These are phyloP conservation scores for Andrena haemorrhoa DNA, from an alignment of 2,888 invertebrate genomes.

Conservation along the genomic window DNA sequence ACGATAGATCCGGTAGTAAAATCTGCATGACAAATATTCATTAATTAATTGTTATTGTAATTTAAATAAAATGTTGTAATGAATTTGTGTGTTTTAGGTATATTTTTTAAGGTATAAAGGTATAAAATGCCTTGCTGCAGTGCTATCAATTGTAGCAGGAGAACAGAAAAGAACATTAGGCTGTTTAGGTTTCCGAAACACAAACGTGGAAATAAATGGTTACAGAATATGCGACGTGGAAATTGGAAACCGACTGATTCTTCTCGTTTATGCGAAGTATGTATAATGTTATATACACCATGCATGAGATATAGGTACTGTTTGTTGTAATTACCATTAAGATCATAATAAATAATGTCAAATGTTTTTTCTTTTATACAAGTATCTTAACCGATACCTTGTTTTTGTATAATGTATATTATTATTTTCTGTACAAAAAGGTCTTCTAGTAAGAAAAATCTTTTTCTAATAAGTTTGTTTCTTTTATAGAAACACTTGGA, in stretches of 20 bases:
- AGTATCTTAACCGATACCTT: neutral
- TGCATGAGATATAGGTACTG: neutral
- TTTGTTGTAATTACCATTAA: neutral
- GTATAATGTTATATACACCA: neutral
- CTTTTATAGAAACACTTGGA: neutral
- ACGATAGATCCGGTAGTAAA: too few relatives aligned
- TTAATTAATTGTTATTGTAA: neutral
- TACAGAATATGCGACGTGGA: neutral
- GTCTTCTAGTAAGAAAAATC: neutral
- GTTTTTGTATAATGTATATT: neutral
- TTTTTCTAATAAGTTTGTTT: neutral
- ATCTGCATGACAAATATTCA: neutral
- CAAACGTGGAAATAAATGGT: neutral
- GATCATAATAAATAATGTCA: neutral
- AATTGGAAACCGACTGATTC: neutral
- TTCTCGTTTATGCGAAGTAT: neutral
- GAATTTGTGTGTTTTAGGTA: neutral
- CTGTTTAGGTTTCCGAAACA: neutral
- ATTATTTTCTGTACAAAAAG: neutral
- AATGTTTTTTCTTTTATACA: neutral
- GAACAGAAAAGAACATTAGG: neutral
- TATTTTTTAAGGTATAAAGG: neutral
- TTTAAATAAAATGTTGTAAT: neutral
- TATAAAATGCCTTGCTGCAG: neutral
- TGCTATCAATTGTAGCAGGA: neutral